Evolutionary conservation across 92 coral and sea anemone species (phyloP).

Genomic region (Phenganax stokvisi): DNA sequence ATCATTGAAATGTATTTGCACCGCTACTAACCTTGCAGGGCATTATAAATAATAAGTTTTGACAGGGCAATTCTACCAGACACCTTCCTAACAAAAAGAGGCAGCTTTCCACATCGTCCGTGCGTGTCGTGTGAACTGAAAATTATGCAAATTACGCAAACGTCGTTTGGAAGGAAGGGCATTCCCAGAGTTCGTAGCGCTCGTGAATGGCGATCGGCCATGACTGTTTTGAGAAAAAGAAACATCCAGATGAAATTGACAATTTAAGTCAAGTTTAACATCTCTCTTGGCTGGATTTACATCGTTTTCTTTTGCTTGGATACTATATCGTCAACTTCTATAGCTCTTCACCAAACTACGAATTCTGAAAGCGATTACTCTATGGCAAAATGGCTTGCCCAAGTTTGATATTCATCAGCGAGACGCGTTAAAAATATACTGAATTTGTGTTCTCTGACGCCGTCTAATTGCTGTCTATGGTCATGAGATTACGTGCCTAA

Average conservation of each 20-base stretch:
- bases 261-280: not conserved
- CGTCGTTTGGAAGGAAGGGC: slow-evolving; percentile 15
- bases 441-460: slow-evolving; percentile 12
- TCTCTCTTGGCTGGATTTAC: not conserved
- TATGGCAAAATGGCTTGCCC: slow-evolving; percentile 18
- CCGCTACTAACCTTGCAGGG: too few relatives aligned
- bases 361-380: not conserved
- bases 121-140: not conserved
- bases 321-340: not conserved
- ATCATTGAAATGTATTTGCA: too few relatives aligned
- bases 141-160: not conserved
- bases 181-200: slow-evolving; percentile 33
- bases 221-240: slow-evolving; percentile 17
- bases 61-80: too few relatives aligned
- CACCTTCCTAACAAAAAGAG: too few relatives aligned
- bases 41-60: too few relatives aligned
- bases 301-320: not conserved
- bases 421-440: not conserved
- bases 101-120: too few relatives aligned
- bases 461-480: slow-evolving; percentile 8
- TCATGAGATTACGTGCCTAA: slow-evolving; percentile 16
- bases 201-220: slow-evolving; percentile 16
- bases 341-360: not conserved
- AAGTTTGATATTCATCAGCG: not conserved
- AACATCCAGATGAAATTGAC: not conserved